Conservation (phyloP, 2,113 vertebrate genomes). For the Dicerorhinus sumatrensis region DNA sequence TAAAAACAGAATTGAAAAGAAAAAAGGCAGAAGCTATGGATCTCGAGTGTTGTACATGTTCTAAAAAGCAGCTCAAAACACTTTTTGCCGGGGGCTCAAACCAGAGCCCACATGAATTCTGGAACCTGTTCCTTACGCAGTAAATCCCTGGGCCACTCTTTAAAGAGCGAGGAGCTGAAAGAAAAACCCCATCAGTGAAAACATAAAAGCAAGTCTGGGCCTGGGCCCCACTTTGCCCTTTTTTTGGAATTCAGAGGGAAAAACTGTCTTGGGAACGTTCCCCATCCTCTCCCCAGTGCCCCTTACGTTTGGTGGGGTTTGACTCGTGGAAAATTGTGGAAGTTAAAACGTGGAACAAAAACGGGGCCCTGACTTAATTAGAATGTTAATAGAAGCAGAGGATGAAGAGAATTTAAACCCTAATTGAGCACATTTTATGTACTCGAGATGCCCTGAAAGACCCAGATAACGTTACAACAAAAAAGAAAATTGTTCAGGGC, state of each 20-base stretch:
- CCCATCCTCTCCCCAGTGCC: accelerated
- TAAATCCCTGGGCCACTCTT: not conserved
- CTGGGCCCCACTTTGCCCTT: accelerated
- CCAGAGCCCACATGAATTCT: not conserved
- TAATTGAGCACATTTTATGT: accelerated
- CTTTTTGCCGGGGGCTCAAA: not conserved
- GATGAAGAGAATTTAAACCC: not conserved
- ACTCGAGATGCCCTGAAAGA: not conserved
- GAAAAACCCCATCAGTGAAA: not conserved
- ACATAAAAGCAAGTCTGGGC: not conserved
- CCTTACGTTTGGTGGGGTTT: not conserved
- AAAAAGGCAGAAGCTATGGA: not conserved
- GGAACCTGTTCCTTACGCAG: not conserved
- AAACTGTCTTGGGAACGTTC: not conserved
- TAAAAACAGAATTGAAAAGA: not conserved
- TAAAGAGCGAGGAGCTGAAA: not conserved
- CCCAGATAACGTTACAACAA: accelerated
- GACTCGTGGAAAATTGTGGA: not conserved
- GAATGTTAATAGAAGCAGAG: not conserved
- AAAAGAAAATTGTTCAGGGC: not conserved
- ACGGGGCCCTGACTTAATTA: not conserved
- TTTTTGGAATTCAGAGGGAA: not conserved
- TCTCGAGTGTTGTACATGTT: not conserved
- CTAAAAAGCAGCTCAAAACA: not conserved
- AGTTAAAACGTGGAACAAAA: not conserved